Base-by-base conservation (phyloP, 2,113 vertebrate species). In the Pagrus major region DNA sequence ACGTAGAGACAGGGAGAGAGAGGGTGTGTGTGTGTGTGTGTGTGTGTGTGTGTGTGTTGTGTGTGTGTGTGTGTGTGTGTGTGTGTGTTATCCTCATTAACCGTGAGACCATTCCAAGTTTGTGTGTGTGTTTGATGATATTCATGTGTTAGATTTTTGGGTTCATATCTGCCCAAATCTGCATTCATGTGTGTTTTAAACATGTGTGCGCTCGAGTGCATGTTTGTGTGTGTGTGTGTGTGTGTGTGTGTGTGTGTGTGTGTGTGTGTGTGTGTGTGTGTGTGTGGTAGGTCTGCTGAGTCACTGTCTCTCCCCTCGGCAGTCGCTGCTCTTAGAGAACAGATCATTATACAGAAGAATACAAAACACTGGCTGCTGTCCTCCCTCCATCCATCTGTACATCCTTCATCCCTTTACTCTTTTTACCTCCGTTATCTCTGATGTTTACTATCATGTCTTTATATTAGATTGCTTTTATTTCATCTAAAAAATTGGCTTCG, bases 231-330 rank as follows among this genome's bases (percentile, higher is more conserved):
- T 46, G 49, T 35, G 49, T 16, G 25, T 51, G 55, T 54, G 33
- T 18, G 25, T 46, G 42, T 29, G 21, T 56, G 68, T 41, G 39
- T 23, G 39, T 61, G 33, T 51, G 56, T 58, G 70, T 65, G 46
- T 69, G 42, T 65, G 52, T 64, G 37, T 52, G 47, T 67, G 46
- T 54, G 64, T 55, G 15, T 9, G 55, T 23, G 71, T 61, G 46
- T 23, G n/a, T 74, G 71, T 9, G 76, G 46, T 35, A 44, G 58
- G 21, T 82, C 54, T 87, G 87, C 83, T 88, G 88, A 91, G 83
- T 91, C 88, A 89, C 79, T 41, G 78, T 69, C 71, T 65, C 70
- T 68, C 80, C 87, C 83, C 76, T 72, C 61, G 63, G 86, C 81
- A 44, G 25, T 83, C 27, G 41, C 79, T 80, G 81, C 81, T 88